phyloP scores from a whole-genome alignment of 1,140 invertebrate species.

The Hylaeus volcanicus region DNA sequence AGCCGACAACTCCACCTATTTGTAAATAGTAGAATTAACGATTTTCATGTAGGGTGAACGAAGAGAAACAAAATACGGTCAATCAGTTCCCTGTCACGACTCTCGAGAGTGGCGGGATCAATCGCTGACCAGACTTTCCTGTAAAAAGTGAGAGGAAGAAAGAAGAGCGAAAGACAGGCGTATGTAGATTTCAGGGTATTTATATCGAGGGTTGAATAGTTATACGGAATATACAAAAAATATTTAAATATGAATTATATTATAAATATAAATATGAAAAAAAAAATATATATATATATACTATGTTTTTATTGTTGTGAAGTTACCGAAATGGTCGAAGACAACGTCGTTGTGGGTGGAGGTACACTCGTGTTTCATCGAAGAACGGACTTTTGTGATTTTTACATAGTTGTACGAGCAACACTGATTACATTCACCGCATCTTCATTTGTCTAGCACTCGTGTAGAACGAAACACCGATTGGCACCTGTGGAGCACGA shows the following conservation, averaged over 20 bases:
- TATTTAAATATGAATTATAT: constrained; percentile 65
- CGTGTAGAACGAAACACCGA: neutral
- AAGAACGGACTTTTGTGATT: constrained; percentile 8
- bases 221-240: constrained; percentile 58
- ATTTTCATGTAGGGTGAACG: constrained; percentile 29
- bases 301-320: constrained; percentile 66
- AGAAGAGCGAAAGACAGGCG: neutral
- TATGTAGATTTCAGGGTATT: constrained; percentile 71
- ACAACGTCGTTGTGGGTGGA: constrained; percentile 2
- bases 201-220: constrained; percentile 66
- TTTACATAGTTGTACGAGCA: neutral
- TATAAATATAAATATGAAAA: constrained; percentile 45
- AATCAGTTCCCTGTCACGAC: neutral
- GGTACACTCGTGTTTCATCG: constrained; percentile 37
- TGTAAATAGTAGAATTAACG: constrained; percentile 64
- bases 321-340: constrained; percentile 37
- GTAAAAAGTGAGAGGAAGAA: neutral
- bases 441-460: neutral
- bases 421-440: neutral
- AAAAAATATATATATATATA: constrained; percentile 51
- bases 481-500: neutral
- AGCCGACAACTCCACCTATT: constrained; percentile 21
- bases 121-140: constrained; percentile 4
- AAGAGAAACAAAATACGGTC: neutral
- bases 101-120: neutral